Percentiles rank a stretch among this genome's conserved stretches.
phyloP scores from a whole-genome alignment of 2,113 vertebrate species.

The Junco hyemalis region DNA sequence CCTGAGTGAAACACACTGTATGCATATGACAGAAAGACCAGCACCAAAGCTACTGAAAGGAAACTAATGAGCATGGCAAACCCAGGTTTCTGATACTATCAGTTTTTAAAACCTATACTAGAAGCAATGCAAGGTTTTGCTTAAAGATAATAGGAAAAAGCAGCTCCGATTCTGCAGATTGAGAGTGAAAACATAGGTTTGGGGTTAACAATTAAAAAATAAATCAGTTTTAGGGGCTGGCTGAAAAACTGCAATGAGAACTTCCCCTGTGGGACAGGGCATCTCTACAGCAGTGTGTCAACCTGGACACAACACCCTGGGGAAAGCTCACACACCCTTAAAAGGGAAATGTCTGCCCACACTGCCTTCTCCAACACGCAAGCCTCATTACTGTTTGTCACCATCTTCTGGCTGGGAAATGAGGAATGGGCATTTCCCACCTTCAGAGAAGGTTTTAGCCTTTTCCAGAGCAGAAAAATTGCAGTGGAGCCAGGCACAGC shows the following conservation, averaged over 20 bases:
- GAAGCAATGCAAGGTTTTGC: not conserved
- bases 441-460: not conserved
- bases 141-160: not conserved
- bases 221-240: not conserved
- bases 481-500: fast-evolving
- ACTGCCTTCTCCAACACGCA: not conserved
- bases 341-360: not conserved
- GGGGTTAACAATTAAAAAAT: not conserved
- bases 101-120: not conserved
- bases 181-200: not conserved
- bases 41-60: not conserved
- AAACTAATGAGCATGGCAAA: not conserved
- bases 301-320: too few relatives aligned
- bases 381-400: not conserved
- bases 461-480: not conserved
- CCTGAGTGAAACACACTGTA: not conserved
- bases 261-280: not conserved
- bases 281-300: not conserved
- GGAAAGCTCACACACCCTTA: not conserved
- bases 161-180: not conserved
- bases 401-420: not conserved
- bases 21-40: not conserved
- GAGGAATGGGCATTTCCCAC: not conserved
- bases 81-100: not conserved
- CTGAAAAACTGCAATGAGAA: not conserved